Percentiles rank a stretch among this genome's conserved stretches.
Conservation (phyloP, 2,797 vertebrate species). For the Molossus molossus region DNA sequence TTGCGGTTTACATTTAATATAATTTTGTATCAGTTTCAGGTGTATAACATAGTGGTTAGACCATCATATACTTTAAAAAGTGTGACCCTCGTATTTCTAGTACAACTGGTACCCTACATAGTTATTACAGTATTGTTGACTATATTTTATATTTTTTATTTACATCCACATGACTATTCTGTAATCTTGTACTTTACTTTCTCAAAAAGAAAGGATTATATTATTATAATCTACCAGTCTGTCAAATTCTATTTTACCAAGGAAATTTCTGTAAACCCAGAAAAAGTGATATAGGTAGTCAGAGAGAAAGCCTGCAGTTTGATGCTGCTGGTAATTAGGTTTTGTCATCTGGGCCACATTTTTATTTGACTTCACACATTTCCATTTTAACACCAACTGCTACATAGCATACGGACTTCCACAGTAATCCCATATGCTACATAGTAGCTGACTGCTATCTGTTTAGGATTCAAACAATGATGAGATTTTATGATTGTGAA, state of each 20-base stretch:
- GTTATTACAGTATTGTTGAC: not conserved
- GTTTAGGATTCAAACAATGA: conserved; percentile 80
- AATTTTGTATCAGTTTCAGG: not conserved
- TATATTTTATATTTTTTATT: not conserved
- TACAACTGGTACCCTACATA: not conserved
- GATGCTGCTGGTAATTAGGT: conserved; percentile 80
- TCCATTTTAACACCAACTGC: conserved; percentile 87
- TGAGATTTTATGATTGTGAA: conserved; percentile 70
- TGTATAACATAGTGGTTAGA: not conserved
- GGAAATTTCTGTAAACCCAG: conserved; percentile 55
- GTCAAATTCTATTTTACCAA: conserved; percentile 20
- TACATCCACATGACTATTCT: not conserved
- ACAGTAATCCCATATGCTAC: conserved; percentile 82
- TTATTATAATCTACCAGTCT: conserved; percentile 17
- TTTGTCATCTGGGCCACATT: conserved; percentile 78
- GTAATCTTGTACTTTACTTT: not conserved
- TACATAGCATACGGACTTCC: conserved; percentile 87
- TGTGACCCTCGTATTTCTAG: not conserved
- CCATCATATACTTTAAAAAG: not conserved
- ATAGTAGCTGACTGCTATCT: conserved; percentile 82
- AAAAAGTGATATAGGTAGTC: conserved; percentile 72
- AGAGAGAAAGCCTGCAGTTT: conserved; percentile 77
- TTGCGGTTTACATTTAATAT: not conserved
- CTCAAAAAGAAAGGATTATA: not conserved
- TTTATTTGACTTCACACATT: conserved; percentile 87